These are phyloP conservation scores for Cartodere bifasciata DNA, from an alignment of 2,888 invertebrate species.

Conservation along the genomic window DNA sequence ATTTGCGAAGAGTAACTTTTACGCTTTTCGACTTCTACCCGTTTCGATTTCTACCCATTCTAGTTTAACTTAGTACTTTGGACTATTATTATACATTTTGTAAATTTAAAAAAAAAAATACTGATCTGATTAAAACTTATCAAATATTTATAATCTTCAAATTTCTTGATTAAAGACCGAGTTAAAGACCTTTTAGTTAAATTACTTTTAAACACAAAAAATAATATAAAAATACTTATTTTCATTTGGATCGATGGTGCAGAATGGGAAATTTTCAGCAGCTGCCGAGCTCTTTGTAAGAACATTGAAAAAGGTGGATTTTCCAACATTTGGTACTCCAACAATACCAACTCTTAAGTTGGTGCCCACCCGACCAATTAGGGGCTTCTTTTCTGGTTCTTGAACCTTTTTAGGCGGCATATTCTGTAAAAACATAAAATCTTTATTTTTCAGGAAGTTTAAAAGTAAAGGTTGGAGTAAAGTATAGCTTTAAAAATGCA, in stretches of 20 bases:
- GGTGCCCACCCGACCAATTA: slow-evolving; percentile 91
- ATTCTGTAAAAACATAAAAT: slow-evolving; percentile 11
- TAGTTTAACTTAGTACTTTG: no score
- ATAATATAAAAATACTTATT: slow-evolving; percentile 89
- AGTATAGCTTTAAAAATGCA: neutral
- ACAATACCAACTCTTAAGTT: slow-evolving; percentile 95
- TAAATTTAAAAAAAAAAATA: slow-evolving; percentile 1
- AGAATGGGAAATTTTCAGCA: slow-evolving; percentile 99
- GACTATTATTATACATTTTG: no score
- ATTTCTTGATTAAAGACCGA: no score
- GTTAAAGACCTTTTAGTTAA: no score
- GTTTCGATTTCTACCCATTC: no score
- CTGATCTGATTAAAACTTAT: neutral
- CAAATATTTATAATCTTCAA: no score
- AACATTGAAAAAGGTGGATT: slow-evolving; percentile 99
- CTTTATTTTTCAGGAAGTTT: neutral
- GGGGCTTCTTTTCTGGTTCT: slow-evolving; percentile 75
- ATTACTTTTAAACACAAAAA: no score
- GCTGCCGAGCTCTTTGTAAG: slow-evolving; percentile 94
- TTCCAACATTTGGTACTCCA: slow-evolving; percentile 95
- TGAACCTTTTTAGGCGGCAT: slow-evolving; percentile 86
- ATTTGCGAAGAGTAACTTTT: no score
- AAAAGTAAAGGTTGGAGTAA: neutral
- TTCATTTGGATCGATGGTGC: slow-evolving; percentile 99
- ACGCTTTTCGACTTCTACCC: no score